These are phyloP conservation scores for Squalus acanthias DNA, from an alignment of 2,797 vertebrate genomes.

Conservation along the genomic window DNA sequence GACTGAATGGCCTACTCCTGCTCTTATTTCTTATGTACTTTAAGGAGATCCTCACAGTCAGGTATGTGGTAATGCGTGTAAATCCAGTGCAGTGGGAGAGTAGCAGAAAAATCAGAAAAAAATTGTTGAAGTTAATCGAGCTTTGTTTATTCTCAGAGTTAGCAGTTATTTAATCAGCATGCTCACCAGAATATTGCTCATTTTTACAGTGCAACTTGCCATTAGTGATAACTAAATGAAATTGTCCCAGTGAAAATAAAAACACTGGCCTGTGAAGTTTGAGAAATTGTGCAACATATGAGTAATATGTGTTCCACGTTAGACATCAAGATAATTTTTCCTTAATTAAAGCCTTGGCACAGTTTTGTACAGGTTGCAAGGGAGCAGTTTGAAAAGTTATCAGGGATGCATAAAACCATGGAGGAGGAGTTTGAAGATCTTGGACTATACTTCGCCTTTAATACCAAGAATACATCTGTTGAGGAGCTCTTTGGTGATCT, in stretches of 20 bases:
- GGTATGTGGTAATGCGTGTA: not conserved
- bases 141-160: not conserved
- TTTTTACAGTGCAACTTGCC: not conserved
- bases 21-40: not conserved
- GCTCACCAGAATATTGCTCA: not conserved
- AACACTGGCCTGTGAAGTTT: not conserved
- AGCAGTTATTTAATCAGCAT: not conserved
- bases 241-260: not conserved
- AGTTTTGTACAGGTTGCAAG: conserved; percentile 66
- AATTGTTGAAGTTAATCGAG: not conserved
- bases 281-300: not conserved
- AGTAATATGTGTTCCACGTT: not conserved
- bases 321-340: conserved; percentile 42
- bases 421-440: conserved; percentile 68
- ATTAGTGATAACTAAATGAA: not conserved
- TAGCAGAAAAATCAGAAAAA: not conserved
- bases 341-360: conserved; percentile 61
- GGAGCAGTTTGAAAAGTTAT: conserved; percentile 71
- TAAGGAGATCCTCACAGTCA: not conserved
- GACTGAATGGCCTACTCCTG: no score
- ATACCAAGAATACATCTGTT: conserved; percentile 65
- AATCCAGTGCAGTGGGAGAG: not conserved
- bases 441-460: conserved; percentile 69
- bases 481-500: conserved; percentile 78
- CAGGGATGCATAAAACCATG: conserved; percentile 77